Conservation (phyloP, 2,888 invertebrate genomes). For the Dynastes grantii region DNA sequence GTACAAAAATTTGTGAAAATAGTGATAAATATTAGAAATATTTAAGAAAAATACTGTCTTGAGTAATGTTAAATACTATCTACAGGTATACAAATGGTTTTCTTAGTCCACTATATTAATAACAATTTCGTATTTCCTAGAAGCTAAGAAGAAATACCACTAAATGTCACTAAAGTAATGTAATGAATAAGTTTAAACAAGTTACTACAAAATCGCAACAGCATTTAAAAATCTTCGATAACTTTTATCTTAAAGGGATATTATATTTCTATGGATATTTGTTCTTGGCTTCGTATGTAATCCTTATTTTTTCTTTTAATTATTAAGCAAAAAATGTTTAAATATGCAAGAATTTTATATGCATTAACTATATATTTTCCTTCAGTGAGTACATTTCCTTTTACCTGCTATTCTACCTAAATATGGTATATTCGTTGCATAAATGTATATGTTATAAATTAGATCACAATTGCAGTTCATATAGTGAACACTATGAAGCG, state of each 20-base stretch:
- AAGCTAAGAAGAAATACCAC: constrained; percentile 52
- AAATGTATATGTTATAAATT: constrained; percentile 60
- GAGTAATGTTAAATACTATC: constrained; percentile 60
- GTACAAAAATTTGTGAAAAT: constrained; percentile 47
- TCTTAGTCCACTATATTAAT: constrained; percentile 66
- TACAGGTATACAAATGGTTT: constrained; percentile 66
- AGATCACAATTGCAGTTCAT: constrained; percentile 71
- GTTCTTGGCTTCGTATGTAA: constrained; percentile 32
- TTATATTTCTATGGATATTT: constrained; percentile 10
- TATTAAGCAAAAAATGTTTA: constrained; percentile 45
- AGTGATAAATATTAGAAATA: constrained; percentile 39
- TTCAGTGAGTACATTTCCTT: constrained; percentile 54
- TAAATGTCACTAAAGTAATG: constrained; percentile 16
- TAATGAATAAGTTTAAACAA: background rate
- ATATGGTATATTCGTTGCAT: constrained; percentile 58
- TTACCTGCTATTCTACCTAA: constrained; percentile 54
- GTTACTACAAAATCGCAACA: background rate
- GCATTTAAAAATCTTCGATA: background rate
- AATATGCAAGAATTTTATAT: constrained; percentile 50
- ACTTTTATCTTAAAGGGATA: background rate
- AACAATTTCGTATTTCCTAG: constrained; percentile 61
- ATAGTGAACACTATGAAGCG: constrained; percentile 72
- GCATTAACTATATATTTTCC: constrained; percentile 44
- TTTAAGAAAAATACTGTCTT: constrained; percentile 47
- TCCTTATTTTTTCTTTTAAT: constrained; percentile 6